These are phyloP conservation scores for Himalopsyche tibetana DNA, from an alignment of 2,888 invertebrate species.

Conservation along the genomic window DNA sequence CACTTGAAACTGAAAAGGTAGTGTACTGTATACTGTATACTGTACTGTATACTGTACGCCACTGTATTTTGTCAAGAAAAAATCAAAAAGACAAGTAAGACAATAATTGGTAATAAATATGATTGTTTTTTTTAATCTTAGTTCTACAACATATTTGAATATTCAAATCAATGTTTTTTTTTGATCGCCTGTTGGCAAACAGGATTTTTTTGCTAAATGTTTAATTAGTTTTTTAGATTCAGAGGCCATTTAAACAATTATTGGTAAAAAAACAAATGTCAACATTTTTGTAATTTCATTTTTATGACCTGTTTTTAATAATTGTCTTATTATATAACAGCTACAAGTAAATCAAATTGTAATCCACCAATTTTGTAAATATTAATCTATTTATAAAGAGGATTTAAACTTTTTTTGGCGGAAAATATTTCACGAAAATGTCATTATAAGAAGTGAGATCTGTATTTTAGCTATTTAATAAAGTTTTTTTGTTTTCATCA, in stretches of 20 bases:
- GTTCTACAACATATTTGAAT: background rate
- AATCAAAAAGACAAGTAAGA: too few relatives aligned
- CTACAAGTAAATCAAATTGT: background rate
- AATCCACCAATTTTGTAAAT: background rate
- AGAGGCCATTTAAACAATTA: background rate
- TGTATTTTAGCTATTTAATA: too few relatives aligned
- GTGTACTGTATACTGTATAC: too few relatives aligned
- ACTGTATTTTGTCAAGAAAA: background rate
- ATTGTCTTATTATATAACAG: background rate
- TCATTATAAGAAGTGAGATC: too few relatives aligned
- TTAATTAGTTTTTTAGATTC: background rate
- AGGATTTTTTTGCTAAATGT: slow-evolving; percentile 4
- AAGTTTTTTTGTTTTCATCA: too few relatives aligned
- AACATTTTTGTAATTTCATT: background rate
- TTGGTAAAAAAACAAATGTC: background rate
- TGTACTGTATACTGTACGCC: background rate
- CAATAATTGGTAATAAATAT: too few relatives aligned
- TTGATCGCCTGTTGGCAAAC: background rate
- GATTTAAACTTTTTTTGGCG: too few relatives aligned
- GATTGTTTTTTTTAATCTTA: background rate
- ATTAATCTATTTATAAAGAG: background rate
- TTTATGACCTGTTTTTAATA: background rate
- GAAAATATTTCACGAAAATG: too few relatives aligned
- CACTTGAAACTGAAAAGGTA: background rate
- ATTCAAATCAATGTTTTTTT: background rate